These are phyloP conservation scores for Paradoxurus hermaphroditus DNA, from an alignment of 2,113 vertebrate genomes.

Conservation along the genomic window DNA sequence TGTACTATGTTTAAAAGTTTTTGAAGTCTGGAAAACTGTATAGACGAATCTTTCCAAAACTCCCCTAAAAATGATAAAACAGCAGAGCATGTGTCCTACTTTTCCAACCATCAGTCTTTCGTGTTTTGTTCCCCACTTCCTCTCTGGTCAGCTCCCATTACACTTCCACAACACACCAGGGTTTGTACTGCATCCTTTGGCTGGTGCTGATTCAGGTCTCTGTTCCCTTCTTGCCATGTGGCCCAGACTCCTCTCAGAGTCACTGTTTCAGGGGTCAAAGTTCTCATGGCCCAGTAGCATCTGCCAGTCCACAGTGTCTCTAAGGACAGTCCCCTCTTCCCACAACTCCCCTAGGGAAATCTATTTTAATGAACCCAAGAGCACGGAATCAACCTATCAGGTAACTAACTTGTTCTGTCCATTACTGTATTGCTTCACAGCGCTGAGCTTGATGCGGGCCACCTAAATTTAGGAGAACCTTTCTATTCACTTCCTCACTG, in stretches of 20 bases:
- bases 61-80: background rate
- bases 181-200: background rate
- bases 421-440: background rate
- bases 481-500: background rate
- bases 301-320: background rate
- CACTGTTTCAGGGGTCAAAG: background rate
- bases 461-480: background rate
- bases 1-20: background rate
- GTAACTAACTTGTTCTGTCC: background rate
- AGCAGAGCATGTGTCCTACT: background rate
- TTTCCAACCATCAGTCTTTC: background rate
- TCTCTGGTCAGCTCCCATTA: background rate
- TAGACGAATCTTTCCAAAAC: conserved; percentile 20
- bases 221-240: background rate
- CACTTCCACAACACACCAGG: background rate
- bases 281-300: background rate
- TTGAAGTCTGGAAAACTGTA: background rate
- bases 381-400: background rate
- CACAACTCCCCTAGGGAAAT: background rate
- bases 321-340: background rate
- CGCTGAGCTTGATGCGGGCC: background rate
- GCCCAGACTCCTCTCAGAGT: background rate
- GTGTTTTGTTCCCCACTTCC: background rate
- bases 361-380: background rate
- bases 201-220: no score